Percentiles rank a stretch among this genome's conserved stretches.
Evolutionary conservation across 1,140 invertebrate species (phyloP).

Genomic region (Drosophila tristis): DNA sequence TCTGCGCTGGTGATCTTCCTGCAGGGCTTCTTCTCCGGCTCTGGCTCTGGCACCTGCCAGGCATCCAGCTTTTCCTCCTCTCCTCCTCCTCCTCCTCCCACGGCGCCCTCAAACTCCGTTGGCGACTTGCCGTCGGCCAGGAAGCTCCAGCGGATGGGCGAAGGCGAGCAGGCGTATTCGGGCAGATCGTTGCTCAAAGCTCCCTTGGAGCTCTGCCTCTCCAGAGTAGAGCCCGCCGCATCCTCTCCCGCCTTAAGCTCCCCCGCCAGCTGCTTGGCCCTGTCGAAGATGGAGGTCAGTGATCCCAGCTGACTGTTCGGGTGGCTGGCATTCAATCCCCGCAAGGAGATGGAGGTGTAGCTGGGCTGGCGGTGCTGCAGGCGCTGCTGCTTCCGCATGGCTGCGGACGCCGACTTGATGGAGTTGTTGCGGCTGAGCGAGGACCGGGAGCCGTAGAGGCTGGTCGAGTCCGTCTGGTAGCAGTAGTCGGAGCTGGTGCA

Average conservation of each 20-base stretch:
- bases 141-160: conserved; percentile 83
- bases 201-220: conserved; percentile 74
- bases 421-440: conserved; percentile 81
- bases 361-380: conserved; percentile 76
- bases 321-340: conserved; percentile 71
- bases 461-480: conserved; percentile 83
- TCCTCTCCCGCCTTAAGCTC: conserved; percentile 26
- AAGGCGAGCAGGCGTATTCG: conserved; percentile 80
- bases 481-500: conserved; percentile 83
- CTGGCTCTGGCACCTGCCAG: conserved; percentile 56
- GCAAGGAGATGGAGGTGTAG: conserved; percentile 76
- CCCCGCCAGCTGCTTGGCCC: conserved; percentile 61
- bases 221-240: conserved; percentile 62
- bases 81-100: conserved; percentile 49
- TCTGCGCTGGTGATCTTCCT: conserved; percentile 56
- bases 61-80: conserved; percentile 52
- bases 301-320: conserved; percentile 77
- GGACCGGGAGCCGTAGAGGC: conserved; percentile 77
- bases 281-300: conserved; percentile 79
- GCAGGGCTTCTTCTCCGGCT: conserved; percentile 60
- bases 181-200: conserved; percentile 78
- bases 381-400: conserved; percentile 67
- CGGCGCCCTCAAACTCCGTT: conserved; percentile 62
- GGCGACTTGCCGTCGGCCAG: conserved; percentile 77
- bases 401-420: conserved; percentile 77